phyloP scores from a whole-genome alignment of 1,140 invertebrate genomes.

The Adoxophyes honmai region DNA sequence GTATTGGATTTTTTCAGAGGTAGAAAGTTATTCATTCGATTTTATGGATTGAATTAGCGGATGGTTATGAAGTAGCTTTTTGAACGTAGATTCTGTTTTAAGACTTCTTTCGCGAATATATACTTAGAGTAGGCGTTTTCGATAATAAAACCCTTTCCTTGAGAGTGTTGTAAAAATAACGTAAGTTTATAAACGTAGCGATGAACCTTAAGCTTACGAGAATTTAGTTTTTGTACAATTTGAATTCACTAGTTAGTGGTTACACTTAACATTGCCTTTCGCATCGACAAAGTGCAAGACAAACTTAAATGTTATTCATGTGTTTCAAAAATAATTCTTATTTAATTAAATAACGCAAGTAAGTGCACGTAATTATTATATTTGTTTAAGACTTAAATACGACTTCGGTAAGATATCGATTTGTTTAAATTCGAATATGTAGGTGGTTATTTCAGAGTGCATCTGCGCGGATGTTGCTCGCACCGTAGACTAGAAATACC shows the following conservation, averaged over 20 bases:
- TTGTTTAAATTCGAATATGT: constrained; percentile 13
- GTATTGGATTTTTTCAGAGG: too few species aligned
- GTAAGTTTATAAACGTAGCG: constrained; percentile 62
- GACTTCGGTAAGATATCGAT: constrained; percentile 5
- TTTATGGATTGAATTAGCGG: too few species aligned
- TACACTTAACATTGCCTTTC: constrained; percentile 36
- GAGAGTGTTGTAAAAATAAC: constrained; percentile 54
- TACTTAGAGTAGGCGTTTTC: constrained; percentile 1
- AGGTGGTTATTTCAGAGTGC: constrained; percentile 6
- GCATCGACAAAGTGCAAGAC: constrained; percentile 18
- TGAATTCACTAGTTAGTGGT: constrained; percentile 60
- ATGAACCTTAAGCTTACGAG: constrained; percentile 45
- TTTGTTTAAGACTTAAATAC: constrained; percentile 27
- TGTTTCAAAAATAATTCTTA: constrained; percentile 12
- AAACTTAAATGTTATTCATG: constrained; percentile 10
- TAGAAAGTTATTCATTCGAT: too few species aligned
- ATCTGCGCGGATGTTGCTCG: neutral
- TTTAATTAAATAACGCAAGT: constrained; percentile 21
- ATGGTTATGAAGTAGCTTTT: neutral
- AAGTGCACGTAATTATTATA: constrained; percentile 24
- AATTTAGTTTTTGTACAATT: constrained; percentile 73
- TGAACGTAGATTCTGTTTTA: constrained; percentile 2
- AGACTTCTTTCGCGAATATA: too few species aligned
- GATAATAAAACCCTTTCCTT: constrained; percentile 14
- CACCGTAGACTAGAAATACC: constrained; percentile 7